These are phyloP conservation scores for Acrobasis repandana DNA, from an alignment of 2,888 invertebrate genomes.

Conservation along the genomic window DNA sequence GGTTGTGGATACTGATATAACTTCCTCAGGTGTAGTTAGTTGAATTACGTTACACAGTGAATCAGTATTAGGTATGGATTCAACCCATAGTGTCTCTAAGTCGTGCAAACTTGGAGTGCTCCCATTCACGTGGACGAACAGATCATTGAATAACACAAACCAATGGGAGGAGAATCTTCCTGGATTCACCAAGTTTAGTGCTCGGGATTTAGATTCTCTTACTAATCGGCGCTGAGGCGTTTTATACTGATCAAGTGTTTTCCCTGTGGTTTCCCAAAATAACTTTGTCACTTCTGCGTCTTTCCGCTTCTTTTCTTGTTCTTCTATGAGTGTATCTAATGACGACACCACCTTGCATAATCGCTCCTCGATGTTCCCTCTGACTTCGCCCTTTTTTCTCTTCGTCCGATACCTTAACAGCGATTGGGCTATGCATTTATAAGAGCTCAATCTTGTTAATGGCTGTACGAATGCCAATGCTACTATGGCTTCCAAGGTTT, in stretches of 20 bases:
- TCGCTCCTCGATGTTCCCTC: constrained; percentile 77
- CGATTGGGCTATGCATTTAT: constrained; percentile 84
- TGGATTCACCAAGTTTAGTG: constrained; percentile 86
- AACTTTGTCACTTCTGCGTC: constrained; percentile 87
- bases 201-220: constrained; percentile 88
- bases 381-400: constrained; percentile 62
- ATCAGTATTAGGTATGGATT: constrained; percentile 86
- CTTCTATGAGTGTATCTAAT: constrained; percentile 85
- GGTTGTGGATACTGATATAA: constrained; percentile 85
- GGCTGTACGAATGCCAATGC: constrained; percentile 84
- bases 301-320: constrained; percentile 83
- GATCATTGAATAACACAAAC: constrained; percentile 92
- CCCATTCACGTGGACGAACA: constrained; percentile 89
- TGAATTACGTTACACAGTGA: constrained; percentile 85
- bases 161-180: constrained; percentile 90
- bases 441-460: constrained; percentile 83
- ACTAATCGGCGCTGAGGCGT: constrained; percentile 88
- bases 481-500: constrained; percentile 83
- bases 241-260: constrained; percentile 84
- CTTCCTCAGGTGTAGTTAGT: constrained; percentile 91
- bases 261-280: constrained; percentile 89
- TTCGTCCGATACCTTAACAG: constrained; percentile 75
- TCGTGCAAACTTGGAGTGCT: constrained; percentile 86
- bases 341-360: constrained; percentile 83
- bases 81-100: constrained; percentile 91